These are phyloP conservation scores for Caerostris darwini DNA, from an alignment of 1,140 invertebrate species.

Conservation along the genomic window DNA sequence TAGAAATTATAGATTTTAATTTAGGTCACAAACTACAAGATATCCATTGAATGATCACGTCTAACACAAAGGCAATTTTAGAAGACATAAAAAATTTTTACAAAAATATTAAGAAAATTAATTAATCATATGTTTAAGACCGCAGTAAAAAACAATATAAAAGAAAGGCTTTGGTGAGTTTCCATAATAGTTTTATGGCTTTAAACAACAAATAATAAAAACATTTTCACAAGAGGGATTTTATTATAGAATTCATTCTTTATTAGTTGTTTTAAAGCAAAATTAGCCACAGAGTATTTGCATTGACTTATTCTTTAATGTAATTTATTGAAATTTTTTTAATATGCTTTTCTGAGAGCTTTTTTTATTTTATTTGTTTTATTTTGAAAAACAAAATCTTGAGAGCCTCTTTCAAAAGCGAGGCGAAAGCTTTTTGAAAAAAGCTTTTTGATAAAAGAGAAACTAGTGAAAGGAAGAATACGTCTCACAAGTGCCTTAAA, in stretches of 20 bases:
- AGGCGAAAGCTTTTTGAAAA: not conserved
- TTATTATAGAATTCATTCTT: not conserved
- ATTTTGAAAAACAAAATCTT: not conserved
- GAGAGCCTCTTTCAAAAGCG: not conserved
- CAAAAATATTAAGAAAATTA: too few relatives aligned
- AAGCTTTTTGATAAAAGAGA: not conserved
- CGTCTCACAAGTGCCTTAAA: not conserved
- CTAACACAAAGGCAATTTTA: too few relatives aligned
- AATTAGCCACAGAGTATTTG: not conserved
- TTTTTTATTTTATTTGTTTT: not conserved
- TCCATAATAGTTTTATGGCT: not conserved
- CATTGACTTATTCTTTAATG: not conserved
- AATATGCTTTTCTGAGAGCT: not conserved
- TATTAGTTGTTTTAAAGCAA: not conserved
- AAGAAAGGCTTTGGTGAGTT: too few relatives aligned
- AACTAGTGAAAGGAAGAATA: not conserved
- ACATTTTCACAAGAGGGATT: not conserved
- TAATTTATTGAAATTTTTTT: not conserved
- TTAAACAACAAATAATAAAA: not conserved
- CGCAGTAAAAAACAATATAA: too few relatives aligned
- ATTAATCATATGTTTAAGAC: too few relatives aligned
- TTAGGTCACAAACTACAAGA: too few relatives aligned
- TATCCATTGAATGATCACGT: too few relatives aligned
- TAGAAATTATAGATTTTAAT: too few relatives aligned
- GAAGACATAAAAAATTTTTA: too few relatives aligned